Conservation (phyloP, 2,113 vertebrate species). For the Chaetorhynchus papuensis region DNA sequence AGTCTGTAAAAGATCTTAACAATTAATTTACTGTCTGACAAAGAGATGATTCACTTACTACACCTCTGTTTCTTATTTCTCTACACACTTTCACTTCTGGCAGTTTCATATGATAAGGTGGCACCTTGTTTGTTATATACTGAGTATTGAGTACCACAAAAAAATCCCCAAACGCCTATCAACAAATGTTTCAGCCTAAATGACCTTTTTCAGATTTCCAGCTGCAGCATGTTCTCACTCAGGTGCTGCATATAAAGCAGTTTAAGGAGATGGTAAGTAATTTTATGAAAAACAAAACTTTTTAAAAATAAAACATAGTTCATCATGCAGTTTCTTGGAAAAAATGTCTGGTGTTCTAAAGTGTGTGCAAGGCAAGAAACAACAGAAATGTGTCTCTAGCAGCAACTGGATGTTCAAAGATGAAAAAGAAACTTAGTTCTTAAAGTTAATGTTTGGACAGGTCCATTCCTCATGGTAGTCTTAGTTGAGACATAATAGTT, state of each 20-base stretch:
- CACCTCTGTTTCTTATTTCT: neutral
- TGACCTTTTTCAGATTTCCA: conserved; percentile 21
- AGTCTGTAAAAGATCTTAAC: neutral
- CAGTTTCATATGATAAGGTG: neutral
- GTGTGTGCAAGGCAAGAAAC: neutral
- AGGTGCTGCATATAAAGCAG: neutral
- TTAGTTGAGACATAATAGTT: neutral
- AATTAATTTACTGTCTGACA: neutral
- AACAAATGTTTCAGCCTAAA: conserved; percentile 27
- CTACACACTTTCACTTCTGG: neutral
- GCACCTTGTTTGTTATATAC: neutral
- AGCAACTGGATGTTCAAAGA: neutral
- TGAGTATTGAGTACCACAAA: neutral
- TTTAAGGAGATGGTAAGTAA: neutral
- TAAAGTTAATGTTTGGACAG: neutral
- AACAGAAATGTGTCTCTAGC: neutral
- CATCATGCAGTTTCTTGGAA: neutral
- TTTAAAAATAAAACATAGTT: neutral
- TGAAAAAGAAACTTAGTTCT: neutral
- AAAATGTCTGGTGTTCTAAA: neutral
- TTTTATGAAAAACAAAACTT: neutral
- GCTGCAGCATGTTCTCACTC: neutral
- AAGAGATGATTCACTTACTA: neutral
- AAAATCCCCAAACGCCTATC: neutral
- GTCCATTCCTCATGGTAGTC: neutral